phyloP scores from a whole-genome alignment of 2,888 invertebrate species.

The Acanthococcus lagerstroemiae region DNA sequence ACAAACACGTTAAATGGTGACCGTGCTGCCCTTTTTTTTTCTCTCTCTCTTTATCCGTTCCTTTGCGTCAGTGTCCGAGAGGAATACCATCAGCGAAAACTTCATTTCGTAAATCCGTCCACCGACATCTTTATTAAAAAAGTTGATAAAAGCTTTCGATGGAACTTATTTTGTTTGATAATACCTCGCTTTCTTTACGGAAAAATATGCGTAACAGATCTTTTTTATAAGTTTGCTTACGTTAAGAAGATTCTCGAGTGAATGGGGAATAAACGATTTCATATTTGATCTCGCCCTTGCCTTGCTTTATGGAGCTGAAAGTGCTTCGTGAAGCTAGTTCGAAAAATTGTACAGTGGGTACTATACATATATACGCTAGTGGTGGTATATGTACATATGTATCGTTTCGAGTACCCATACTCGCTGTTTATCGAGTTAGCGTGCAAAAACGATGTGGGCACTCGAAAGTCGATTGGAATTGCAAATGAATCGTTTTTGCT shows the following conservation, averaged over 20 bases:
- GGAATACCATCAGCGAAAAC: slow-evolving; percentile 4
- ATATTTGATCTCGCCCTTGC: slow-evolving; percentile 12
- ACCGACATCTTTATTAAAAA: slow-evolving; percentile 21
- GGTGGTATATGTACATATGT: too few relatives aligned
- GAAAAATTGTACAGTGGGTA: too few relatives aligned
- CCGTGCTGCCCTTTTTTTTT: neutral
- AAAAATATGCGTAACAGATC: slow-evolving; percentile 9
- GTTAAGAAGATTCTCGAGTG: slow-evolving; percentile 16
- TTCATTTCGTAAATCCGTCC: slow-evolving; percentile 5
- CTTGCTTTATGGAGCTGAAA: neutral
- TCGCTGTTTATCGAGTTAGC: neutral
- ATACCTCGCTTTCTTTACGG: slow-evolving; percentile 9
- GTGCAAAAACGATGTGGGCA: too few relatives aligned
- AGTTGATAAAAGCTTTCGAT: slow-evolving; percentile 24
- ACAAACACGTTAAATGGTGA: slow-evolving; percentile 14
- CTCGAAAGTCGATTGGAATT: too few relatives aligned
- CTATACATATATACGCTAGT: too few relatives aligned
- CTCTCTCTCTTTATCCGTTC: neutral
- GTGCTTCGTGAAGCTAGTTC: slow-evolving; percentile 1
- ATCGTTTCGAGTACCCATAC: too few relatives aligned
- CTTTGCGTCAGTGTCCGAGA: neutral
- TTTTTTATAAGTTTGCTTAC: slow-evolving; percentile 19
- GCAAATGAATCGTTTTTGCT: too few relatives aligned
- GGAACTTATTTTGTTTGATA: slow-evolving; percentile 26
- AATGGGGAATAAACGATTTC: slow-evolving; percentile 9